Evolutionary conservation across 2,888 invertebrate species (phyloP), one percentile per base, ranked within the genome.

Genomic region (Machimus atricapillus): DNA sequence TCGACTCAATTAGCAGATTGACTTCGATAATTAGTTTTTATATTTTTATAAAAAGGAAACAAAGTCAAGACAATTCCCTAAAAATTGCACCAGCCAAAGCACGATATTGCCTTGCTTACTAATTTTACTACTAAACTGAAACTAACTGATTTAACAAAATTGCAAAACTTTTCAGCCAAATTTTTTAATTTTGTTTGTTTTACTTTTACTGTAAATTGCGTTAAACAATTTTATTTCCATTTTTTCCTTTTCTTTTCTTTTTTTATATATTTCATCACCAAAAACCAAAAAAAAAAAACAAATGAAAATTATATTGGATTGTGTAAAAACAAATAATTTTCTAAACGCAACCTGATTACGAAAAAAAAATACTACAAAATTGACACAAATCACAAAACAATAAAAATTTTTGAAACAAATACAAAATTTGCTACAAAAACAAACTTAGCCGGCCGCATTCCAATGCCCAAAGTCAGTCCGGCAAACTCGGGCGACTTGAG

Each of bases 361-460:
- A 87, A 87, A 82, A 52, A 87, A 87, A 34, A 82, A 82, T 79
- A 79, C 79, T 79, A 79, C 79, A 79, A 79, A 79, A 79, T 79
- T 79, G 79, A 85, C 79, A 52, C 43, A 85, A 87, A 86, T 37
- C 31, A 78, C n/a, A 86, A 87, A 86, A 79, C 19, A 46, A 66
- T 23, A 56, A 86, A 79, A 83, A 66, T 83, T 85, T 14, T 19
- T 14, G n/a, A 76, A 66, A 86, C 66, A 43, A 56, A 52, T 56
- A 58, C 52, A 34, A 58, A 56, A 82, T 23, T 58, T 66, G 66
- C 66, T 66, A 82, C 43, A 43, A 19, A 74, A 78, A 37, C 5
- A 43, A 77, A 87, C 37, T 66, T 31, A 89, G 89, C 88, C 87
- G 89, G 89, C 46, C 88, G 88, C 77, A 81, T 88, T 73, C 77